Conservation (phyloP, 2,797 vertebrate species). For the Rhodeus uyekii region DNA sequence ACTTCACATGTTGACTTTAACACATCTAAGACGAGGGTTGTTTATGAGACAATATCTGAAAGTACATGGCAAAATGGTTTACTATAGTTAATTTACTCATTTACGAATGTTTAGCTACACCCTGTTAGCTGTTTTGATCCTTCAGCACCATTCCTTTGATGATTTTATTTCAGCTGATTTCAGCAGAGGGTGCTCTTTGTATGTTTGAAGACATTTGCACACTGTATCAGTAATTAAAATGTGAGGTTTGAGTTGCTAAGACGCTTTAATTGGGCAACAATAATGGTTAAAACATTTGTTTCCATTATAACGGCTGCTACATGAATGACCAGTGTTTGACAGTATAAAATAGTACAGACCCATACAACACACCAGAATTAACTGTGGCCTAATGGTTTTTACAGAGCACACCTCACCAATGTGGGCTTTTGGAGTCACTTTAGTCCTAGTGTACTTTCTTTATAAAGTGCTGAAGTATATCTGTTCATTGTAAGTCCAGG, state of each 20-base stretch:
- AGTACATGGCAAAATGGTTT: not conserved
- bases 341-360: conserved; percentile 40
- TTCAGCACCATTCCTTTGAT: not conserved
- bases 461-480: conserved; percentile 26
- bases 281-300: conserved; percentile 56
- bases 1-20: not conserved
- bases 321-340: conserved; percentile 35
- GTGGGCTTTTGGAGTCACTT: conserved; percentile 51
- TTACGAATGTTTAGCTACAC: not conserved
- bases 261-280: conserved; percentile 31
- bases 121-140: not conserved
- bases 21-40: not conserved
- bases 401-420: conserved; percentile 61
- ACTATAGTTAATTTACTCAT: not conserved
- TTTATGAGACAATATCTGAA: not conserved
- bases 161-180: conserved; percentile 24
- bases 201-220: conserved; percentile 35
- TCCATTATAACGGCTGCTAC: conserved; percentile 56
- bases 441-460: conserved; percentile 34
- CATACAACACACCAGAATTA: conserved; percentile 43
- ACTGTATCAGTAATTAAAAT: not conserved
- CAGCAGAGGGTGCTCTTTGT: conserved; percentile 69
- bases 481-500: conserved; percentile 43
- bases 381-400: conserved; percentile 62
- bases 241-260: not conserved